These are phyloP conservation scores for Synaphobranchus kaupii DNA, from an alignment of 2,797 vertebrate species.

Conservation along the genomic window DNA sequence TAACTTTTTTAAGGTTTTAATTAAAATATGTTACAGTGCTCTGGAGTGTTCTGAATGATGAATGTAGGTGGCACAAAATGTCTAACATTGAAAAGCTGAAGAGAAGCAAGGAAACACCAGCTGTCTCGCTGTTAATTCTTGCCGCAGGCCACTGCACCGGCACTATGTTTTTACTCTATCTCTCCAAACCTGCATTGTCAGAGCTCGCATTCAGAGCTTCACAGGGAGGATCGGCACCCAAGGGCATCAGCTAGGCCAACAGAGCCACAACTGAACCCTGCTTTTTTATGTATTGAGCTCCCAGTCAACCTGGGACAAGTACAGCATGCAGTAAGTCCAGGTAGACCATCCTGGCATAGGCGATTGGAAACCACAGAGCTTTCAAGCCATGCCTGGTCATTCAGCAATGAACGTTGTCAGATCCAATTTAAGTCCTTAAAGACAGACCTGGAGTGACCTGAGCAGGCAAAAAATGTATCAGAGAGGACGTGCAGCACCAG, in stretches of 20 bases:
- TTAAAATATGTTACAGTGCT: slow-evolving; percentile 8
- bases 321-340: neutral
- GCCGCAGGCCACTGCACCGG: slow-evolving; percentile 53
- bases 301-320: neutral
- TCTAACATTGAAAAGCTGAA: slow-evolving; percentile 33
- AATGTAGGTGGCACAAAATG: slow-evolving; percentile 8
- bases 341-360: neutral
- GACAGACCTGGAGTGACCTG: neutral
- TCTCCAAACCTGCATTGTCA: neutral
- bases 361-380: neutral
- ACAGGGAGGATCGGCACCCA: neutral
- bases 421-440: neutral
- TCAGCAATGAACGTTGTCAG: neutral
- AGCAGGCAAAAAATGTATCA: neutral
- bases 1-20: neutral
- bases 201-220: neutral
- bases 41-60: slow-evolving; percentile 10
- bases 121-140: slow-evolving; percentile 71
- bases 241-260: slow-evolving; percentile 12
- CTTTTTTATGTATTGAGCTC: neutral
- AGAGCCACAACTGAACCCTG: slow-evolving; percentile 19
- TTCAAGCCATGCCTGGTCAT: neutral
- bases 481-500: neutral
- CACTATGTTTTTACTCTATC: slow-evolving; percentile 2
- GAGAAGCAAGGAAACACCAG: slow-evolving; percentile 62